A percentile compares a stretch with the other conserved stretches of the same genome.
phyloP scores from a whole-genome alignment of 1,140 invertebrate genomes.

The Rhyzopertha dominica region DNA sequence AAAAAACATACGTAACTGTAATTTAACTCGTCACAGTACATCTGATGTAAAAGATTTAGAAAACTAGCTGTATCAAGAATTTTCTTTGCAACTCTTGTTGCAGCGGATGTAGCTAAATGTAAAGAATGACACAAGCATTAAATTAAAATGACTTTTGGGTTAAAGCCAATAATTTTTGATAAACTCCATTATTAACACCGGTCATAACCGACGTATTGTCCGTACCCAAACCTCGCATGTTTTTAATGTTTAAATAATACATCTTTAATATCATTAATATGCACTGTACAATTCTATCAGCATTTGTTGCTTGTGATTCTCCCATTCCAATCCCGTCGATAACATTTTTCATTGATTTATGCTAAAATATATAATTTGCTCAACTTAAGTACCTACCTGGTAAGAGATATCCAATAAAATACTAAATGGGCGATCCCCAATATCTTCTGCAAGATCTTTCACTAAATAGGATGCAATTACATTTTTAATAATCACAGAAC shows the following conservation, averaged over 20 bases:
- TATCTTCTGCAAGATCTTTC: too few species aligned
- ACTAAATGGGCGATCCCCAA: too few species aligned
- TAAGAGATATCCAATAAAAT: too few species aligned
- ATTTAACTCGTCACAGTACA: too few species aligned
- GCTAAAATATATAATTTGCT: constrained; percentile 44
- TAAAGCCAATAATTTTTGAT: constrained; percentile 12
- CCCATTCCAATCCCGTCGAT: constrained; percentile 29
- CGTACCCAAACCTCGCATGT: constrained; percentile 40
- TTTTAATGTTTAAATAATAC: constrained; percentile 14
- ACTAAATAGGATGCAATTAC: too few species aligned
- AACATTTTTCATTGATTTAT: constrained; percentile 23
- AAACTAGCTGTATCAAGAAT: too few species aligned
- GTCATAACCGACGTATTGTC: constrained; percentile 43
- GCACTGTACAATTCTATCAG: too few species aligned
- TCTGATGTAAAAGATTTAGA: too few species aligned
- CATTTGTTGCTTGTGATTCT: constrained; percentile 10
- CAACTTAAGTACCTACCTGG: too few species aligned
- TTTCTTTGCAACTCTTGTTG: too few species aligned
- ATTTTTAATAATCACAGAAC: too few species aligned
- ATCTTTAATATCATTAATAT: background rate
- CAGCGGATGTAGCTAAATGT: constrained; percentile 35
- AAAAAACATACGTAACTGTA: too few species aligned
- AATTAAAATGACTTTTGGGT: constrained; percentile 11
- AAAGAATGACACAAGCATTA: constrained; percentile 24
- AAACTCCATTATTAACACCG: constrained; percentile 42